phyloP scores from a whole-genome alignment of 2,888 invertebrate species.

The Drosophila bunnanda region DNA sequence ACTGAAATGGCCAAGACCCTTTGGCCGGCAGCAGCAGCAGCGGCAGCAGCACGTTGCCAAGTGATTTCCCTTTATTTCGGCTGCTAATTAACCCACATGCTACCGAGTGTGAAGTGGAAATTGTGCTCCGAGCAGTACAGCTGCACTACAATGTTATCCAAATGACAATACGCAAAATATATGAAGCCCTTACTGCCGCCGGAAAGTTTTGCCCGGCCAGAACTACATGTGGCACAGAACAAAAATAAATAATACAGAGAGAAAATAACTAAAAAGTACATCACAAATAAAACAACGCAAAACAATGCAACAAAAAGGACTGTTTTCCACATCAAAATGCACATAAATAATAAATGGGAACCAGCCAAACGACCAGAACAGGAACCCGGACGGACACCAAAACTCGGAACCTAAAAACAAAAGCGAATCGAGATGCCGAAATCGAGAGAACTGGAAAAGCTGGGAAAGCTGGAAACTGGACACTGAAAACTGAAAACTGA shows the following conservation, averaged over 20 bases:
- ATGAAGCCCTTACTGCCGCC: background rate
- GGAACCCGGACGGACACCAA: slow-evolving; percentile 47
- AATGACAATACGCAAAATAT: slow-evolving; percentile 59
- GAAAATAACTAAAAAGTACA: slow-evolving; percentile 30
- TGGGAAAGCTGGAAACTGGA: slow-evolving; percentile 13
- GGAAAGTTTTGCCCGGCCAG: slow-evolving; percentile 48
- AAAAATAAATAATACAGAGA: slow-evolving; percentile 20
- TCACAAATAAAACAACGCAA: slow-evolving; percentile 38
- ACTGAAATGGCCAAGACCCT: slow-evolving; percentile 53
- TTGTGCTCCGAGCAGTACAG: slow-evolving; percentile 21
- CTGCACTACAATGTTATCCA: slow-evolving; percentile 62
- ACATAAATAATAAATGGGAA: slow-evolving; percentile 79
- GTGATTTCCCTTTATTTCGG: slow-evolving; percentile 27
- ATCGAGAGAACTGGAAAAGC: slow-evolving; percentile 17
- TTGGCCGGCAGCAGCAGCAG: slow-evolving; percentile 8
- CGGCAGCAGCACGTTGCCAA: slow-evolving; percentile 19
- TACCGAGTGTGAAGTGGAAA: slow-evolving; percentile 33
- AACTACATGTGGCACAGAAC: slow-evolving; percentile 49
- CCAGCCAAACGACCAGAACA: slow-evolving; percentile 57
- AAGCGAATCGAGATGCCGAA: slow-evolving; percentile 42
- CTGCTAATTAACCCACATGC: slow-evolving; percentile 48
- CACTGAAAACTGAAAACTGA: slow-evolving; percentile 10
- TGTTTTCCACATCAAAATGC: slow-evolving; percentile 77
- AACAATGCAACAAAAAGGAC: slow-evolving; percentile 40
- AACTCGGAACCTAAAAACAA: slow-evolving; percentile 35